Base-by-base conservation (phyloP, 2,797 vertebrate species). In the Botia kubotai region DNA sequence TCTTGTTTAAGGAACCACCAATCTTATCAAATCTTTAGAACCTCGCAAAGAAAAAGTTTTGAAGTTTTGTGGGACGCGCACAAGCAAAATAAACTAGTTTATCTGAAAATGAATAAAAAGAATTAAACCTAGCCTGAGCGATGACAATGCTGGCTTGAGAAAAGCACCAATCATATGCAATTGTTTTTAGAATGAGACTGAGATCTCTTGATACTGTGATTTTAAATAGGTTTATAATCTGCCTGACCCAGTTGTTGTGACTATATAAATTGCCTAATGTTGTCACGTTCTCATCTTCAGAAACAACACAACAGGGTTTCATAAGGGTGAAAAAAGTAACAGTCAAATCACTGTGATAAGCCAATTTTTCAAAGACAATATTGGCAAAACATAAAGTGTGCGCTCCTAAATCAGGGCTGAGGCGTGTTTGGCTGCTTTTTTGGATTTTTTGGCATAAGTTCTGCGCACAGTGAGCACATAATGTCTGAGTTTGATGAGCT, bases 21-120 rank as follows among this genome's bases (percentile, higher is more conserved):
- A 82, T 79, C 79, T 62, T 46, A 75, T 87, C 85, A 89, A 86
- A 87, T 66, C 84, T 88, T 86, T 85, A 66, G 72, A 82, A 63
- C 39, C 36, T 50, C 72, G 60, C 80, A 87, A 86, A 86, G 21
- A 85, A 26, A 26, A 26, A 84, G 83, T 33, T 39, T 72, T 79
- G 75, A 83, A 76, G 19, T 75, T 16, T 57, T 82, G 3, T 81
- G 82, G 53, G 4, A 73, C 55, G 23, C 43, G 10, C 29, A 29
- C 55, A 73, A 43, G 50, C n/a, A n/a, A 74, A 33, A 21, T 50
- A 39, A 21, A 65, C 23, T 21, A 39, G 62, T 78, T 77, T 17
- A 66, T 57, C 23, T 46, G 7, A 63, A 6, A 17, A 26, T 19
- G 10, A 2, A 36, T 13, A 72, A 65, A 66, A 26, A 55, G 14